Percentiles rank a stretch among this genome's conserved stretches.
Evolutionary conservation across 2,113 vertebrate species (phyloP).

Genomic region (Pygoscelis adeliae): DNA sequence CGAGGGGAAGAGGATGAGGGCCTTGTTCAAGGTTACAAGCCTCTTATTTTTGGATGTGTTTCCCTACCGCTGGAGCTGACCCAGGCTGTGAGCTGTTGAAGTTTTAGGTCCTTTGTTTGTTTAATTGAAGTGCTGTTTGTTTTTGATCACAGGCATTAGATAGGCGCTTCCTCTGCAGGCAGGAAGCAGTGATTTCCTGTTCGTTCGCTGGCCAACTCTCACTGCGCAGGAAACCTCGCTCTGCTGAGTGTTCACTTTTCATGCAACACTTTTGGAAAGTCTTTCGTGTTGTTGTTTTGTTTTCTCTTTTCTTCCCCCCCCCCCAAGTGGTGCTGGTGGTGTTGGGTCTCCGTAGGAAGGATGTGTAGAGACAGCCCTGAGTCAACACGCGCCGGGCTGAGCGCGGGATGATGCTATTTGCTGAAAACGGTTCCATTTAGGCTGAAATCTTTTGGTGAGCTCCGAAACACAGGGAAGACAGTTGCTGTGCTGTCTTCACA

Average conservation of each 20-base stretch:
- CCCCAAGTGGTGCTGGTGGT: neutral
- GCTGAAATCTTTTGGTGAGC: neutral
- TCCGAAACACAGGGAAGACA: neutral
- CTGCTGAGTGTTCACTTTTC: slow-evolving; percentile 64
- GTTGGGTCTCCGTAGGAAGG: neutral
- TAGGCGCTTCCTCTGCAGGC: slow-evolving; percentile 58
- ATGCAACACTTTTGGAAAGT: neutral
- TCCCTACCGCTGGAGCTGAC: neutral
- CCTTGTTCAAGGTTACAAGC: neutral
- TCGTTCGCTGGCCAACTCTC: slow-evolving; percentile 44
- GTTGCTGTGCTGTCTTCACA: fast-evolving
- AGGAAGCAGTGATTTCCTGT: slow-evolving; percentile 73
- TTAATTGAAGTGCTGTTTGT: slow-evolving; percentile 63
- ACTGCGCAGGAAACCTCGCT: slow-evolving; percentile 57
- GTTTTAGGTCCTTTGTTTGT: slow-evolving; percentile 58
- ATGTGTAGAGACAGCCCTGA: neutral
- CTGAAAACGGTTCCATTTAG: neutral
- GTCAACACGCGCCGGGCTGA: fast-evolving
- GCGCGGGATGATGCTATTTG: fast-evolving
- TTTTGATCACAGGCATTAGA: slow-evolving; percentile 57
- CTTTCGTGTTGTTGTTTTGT: neutral
- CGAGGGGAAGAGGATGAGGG: neutral
- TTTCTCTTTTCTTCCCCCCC: neutral
- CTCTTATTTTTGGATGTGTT: neutral
- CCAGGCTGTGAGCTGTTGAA: slow-evolving; percentile 13